Conservation (phyloP, 1,140 invertebrate genomes). For the Trachelipus rathkii region DNA sequence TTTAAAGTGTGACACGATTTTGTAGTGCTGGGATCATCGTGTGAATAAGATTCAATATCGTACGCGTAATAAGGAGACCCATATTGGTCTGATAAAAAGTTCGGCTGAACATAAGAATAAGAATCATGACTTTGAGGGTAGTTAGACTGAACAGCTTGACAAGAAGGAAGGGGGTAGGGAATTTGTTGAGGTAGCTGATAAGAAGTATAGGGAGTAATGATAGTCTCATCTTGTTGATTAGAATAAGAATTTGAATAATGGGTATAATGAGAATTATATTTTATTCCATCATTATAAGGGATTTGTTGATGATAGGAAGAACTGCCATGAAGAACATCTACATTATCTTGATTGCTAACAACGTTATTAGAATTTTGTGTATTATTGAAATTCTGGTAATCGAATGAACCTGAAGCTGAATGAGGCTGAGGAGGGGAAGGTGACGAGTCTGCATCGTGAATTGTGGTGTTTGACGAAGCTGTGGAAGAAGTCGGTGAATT, state of each 20-base stretch:
- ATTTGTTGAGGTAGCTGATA: background rate
- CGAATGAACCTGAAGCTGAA: background rate
- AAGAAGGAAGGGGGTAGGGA: background rate
- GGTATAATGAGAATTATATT: background rate
- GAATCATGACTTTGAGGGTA: background rate
- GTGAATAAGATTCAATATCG: background rate
- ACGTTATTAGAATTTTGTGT: background rate
- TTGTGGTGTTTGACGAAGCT: background rate
- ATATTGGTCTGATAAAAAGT: background rate
- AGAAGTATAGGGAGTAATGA: background rate
- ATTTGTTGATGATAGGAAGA: background rate
- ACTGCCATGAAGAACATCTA: background rate
- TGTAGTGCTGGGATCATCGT: background rate
- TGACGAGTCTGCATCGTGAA: background rate
- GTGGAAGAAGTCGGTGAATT: background rate
- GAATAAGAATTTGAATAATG: background rate
- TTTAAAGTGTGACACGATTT: background rate
- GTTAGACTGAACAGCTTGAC: background rate
- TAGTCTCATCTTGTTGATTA: background rate
- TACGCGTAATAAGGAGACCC: background rate
- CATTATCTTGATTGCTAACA: background rate
- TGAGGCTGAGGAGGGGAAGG: background rate
- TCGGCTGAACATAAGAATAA: background rate
- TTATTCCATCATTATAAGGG: background rate
- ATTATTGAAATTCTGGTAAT: background rate